Evolutionary conservation across 2,113 vertebrate genomes (phyloP).

Genomic region (Cynocephalus volans): DNA sequence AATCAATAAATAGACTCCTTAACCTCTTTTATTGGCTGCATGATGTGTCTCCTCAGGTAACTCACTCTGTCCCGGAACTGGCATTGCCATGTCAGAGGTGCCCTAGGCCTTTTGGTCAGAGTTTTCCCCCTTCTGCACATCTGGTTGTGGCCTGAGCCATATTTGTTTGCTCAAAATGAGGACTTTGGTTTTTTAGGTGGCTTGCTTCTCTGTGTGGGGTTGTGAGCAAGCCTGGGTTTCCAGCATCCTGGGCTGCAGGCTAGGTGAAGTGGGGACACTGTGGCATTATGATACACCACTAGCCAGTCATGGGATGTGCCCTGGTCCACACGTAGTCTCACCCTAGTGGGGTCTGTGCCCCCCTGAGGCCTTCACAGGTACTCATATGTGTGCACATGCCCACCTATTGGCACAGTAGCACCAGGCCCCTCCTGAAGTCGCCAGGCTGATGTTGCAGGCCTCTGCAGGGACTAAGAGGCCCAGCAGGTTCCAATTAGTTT

Average conservation of each 20-base stretch:
- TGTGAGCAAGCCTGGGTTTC: background rate
- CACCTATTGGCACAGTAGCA: background rate
- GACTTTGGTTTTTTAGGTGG: background rate
- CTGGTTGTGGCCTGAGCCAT: background rate
- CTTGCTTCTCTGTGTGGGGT: background rate
- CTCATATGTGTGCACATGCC: background rate
- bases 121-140: background rate
- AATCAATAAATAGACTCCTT: background rate
- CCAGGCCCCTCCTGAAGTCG: background rate
- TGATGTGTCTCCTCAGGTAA: background rate
- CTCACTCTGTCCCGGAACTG: background rate
- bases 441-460: background rate
- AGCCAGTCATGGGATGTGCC: background rate
- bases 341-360: background rate
- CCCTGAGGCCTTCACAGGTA: background rate
- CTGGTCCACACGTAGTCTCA: background rate
- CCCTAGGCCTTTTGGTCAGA: background rate
- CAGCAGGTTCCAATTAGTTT: background rate
- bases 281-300: background rate
- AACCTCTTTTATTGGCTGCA: background rate
- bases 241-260: background rate
- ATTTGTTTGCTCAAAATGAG: background rate
- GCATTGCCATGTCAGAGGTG: background rate
- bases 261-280: background rate
- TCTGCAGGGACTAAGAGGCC: background rate